phyloP scores from a whole-genome alignment of 2,113 vertebrate species.

The Lophochroa leadbeateri region DNA sequence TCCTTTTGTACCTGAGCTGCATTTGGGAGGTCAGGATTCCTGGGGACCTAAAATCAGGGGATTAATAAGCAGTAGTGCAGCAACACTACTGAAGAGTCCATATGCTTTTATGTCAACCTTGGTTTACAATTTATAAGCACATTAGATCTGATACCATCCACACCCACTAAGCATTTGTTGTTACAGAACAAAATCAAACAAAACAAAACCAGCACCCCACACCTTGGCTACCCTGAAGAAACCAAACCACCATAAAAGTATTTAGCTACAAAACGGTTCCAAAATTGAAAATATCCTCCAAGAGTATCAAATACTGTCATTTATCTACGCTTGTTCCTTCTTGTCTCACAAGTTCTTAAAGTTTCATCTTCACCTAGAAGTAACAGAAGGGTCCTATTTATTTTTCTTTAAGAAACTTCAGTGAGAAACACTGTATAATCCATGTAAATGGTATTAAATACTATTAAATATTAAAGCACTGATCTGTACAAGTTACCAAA shows the following conservation, averaged over 20 bases:
- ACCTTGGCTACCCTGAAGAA: background rate
- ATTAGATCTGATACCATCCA: background rate
- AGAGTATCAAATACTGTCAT: background rate
- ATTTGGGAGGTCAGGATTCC: slow-evolving; percentile 84
- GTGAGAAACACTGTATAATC: background rate
- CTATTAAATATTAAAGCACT: background rate
- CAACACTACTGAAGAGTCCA: background rate
- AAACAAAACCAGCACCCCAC: background rate
- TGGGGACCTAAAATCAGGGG: slow-evolving; percentile 78
- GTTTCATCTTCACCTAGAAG: background rate
- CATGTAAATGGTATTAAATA: background rate
- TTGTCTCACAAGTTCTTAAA: background rate
- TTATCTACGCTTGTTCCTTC: background rate
- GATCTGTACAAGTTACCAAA: background rate
- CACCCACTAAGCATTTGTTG: background rate
- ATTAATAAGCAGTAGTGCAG: background rate
- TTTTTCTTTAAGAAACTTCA: background rate
- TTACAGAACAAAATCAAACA: background rate
- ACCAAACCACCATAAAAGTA: background rate
- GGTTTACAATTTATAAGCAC: background rate
- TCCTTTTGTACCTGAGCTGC: slow-evolving; percentile 85
- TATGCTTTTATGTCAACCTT: background rate
- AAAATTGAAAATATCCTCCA: background rate
- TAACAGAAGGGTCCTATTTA: background rate
- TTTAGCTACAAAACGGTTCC: background rate